These are phyloP conservation scores for Macrosteles quadrilineatus DNA, from an alignment of 1,140 invertebrate genomes.

Conservation along the genomic window DNA sequence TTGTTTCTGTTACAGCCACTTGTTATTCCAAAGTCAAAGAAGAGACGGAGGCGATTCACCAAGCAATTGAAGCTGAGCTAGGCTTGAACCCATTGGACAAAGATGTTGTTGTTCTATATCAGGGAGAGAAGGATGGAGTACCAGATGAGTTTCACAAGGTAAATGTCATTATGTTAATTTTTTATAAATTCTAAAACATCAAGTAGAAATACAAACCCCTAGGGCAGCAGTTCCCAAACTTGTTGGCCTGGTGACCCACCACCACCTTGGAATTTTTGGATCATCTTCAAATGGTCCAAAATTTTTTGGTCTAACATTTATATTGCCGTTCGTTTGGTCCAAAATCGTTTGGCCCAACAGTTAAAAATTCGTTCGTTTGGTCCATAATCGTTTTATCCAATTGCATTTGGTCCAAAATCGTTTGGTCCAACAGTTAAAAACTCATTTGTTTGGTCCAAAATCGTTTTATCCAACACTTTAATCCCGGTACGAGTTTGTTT, in stretches of 20 bases:
- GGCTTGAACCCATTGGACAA: slow-evolving; percentile 71
- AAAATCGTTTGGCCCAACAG: too few species aligned
- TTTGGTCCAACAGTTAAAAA: too few species aligned
- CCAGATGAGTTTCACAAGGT: slow-evolving; percentile 50
- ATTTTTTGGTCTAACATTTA: too few species aligned
- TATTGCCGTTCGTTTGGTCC: too few species aligned
- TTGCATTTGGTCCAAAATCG: neutral
- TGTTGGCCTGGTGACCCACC: too few species aligned
- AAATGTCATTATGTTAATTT: slow-evolving; percentile 39
- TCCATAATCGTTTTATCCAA: neutral
- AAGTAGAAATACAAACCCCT: neutral
- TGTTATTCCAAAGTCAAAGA: slow-evolving; percentile 79
- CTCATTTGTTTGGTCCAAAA: too few species aligned
- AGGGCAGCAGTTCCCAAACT: neutral
- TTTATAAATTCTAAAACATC: slow-evolving; percentile 54
- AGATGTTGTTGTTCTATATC: slow-evolving; percentile 81
- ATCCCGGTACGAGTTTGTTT: too few species aligned
- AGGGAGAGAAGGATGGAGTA: slow-evolving; percentile 66
- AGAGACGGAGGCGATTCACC: slow-evolving; percentile 78
- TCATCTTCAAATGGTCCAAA: too few species aligned
- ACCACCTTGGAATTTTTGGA: too few species aligned
- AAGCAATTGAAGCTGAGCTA: slow-evolving; percentile 68
- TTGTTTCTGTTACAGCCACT: slow-evolving; percentile 63
- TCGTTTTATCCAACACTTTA: too few species aligned
- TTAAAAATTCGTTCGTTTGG: too few species aligned